These are phyloP conservation scores for Epinotia nisella DNA, from an alignment of 2,888 invertebrate species.

Conservation along the genomic window DNA sequence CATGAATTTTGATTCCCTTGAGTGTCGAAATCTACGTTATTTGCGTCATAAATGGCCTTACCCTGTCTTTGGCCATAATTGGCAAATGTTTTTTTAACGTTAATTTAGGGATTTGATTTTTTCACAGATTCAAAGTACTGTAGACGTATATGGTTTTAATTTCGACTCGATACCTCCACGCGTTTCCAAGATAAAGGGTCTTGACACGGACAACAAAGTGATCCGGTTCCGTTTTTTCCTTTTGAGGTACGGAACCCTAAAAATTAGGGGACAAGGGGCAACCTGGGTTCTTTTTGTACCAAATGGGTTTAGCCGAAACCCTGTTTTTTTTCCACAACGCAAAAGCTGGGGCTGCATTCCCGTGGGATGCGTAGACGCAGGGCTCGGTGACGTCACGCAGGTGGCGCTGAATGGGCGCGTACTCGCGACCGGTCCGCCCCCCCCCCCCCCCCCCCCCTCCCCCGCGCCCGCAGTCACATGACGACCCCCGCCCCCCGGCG, in stretches of 20 bases:
- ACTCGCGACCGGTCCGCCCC: slow-evolving; percentile 37
- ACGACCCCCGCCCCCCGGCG: slow-evolving; percentile 48
- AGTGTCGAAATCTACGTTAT: no score
- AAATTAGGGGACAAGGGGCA: background rate
- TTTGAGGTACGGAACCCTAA: background rate
- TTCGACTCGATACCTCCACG: no score
- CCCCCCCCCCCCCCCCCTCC: slow-evolving; percentile 37
- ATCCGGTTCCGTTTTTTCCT: no score
- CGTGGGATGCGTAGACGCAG: slow-evolving; percentile 7
- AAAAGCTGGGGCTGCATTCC: background rate
- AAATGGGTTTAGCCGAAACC: background rate
- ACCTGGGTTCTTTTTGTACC: background rate
- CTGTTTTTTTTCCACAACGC: background rate
- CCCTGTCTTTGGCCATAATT: no score
- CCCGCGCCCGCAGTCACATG: slow-evolving; percentile 58
- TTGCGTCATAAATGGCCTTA: no score
- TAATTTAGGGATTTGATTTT: no score
- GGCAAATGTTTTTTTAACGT: no score
- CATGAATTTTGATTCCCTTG: no score
- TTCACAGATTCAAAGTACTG: no score
- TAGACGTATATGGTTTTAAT: no score
- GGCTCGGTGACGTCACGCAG: slow-evolving; percentile 31
- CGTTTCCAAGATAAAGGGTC: no score
- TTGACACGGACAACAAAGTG: no score
- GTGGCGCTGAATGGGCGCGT: slow-evolving; percentile 53